Base-by-base conservation (phyloP, 2,888 invertebrate species). In the Yponomeuta cagnagella region DNA sequence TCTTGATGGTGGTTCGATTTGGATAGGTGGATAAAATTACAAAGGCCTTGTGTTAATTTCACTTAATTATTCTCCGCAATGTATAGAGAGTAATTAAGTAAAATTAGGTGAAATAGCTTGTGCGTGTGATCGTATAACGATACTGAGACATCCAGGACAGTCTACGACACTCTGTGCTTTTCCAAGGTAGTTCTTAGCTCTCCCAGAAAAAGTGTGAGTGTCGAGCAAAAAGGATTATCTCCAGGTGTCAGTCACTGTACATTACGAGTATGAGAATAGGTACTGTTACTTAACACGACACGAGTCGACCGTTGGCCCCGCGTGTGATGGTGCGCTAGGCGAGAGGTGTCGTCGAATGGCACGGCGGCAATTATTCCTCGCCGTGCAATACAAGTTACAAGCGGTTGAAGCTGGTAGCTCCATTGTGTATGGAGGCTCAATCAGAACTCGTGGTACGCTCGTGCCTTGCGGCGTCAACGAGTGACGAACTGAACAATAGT, bases 401-500 rank as follows among this genome's bases (percentile, higher is more conserved):
- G 66, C 64, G 65, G 8, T 64, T 58, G 31, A 23, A 33, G 33
- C 70, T 65, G 75, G 77, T 70, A 76, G 76, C 78, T 78, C 82
- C 72, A 75, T 74, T 73, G 74, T 73, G 71, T 68, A 72, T 73
- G 65, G 15, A 58, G 63, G 9, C 23, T 37, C 63, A 64, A 64
- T 58, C 58, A n/a, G 69, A 58, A 33, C 31, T 52, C 52, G 68
- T 48, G 48, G 52, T 31, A 10, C 48, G 43, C 63, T 48, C 63
- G 43, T 63, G 64, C 43, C 63, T 63, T 63, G 70, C 37, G 23
- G 37, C 63, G 37, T n/a, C 9, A 63, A 15, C 63, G 37, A 33
- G 58, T 75, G 77, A 81, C 48, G 70, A 66, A 80, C 78, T 82
- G 81, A 87, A 91, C 90, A 90, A 90, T 89, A 86, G 86, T 83